These are phyloP conservation scores for Spodoptera exigua DNA, from an alignment of 2,888 invertebrate genomes.

Conservation along the genomic window DNA sequence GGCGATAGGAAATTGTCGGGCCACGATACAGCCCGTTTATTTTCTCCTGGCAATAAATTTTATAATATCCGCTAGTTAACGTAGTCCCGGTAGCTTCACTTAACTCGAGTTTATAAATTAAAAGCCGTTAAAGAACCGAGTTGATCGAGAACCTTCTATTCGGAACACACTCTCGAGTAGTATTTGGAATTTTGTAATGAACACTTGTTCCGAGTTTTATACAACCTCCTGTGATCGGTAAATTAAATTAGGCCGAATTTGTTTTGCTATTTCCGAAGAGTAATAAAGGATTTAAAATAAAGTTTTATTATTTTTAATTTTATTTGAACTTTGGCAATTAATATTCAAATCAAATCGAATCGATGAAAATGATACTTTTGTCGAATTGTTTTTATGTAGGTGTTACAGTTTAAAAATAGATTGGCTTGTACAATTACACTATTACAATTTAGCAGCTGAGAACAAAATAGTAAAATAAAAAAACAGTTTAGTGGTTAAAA, in stretches of 20 bases:
- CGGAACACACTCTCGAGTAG: constrained; percentile 25
- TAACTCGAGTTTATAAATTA: constrained; percentile 55
- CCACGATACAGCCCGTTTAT: constrained; percentile 62
- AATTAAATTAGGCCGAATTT: constrained; percentile 33
- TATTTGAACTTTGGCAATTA: not conserved
- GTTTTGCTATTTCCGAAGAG: constrained; percentile 14
- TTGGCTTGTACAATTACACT: too few relatives aligned
- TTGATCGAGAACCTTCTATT: constrained; percentile 37
- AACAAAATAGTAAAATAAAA: too few relatives aligned
- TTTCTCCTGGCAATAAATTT: constrained; percentile 65
- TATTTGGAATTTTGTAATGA: constrained; percentile 28
- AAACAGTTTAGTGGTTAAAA: too few relatives aligned
- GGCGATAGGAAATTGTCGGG: constrained; percentile 48
- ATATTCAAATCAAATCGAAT: too few relatives aligned
- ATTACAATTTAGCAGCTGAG: too few relatives aligned
- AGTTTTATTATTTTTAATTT: constrained; percentile 7
- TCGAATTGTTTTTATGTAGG: too few relatives aligned
- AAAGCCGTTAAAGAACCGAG: constrained; percentile 45
- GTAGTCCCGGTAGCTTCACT: constrained; percentile 49
- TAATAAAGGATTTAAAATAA: constrained; percentile 12
- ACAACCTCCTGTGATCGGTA: constrained; percentile 7
- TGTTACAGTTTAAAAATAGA: too few relatives aligned
- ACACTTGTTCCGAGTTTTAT: constrained; percentile 17
- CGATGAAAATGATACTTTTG: too few relatives aligned
- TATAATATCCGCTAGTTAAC: constrained; percentile 65